Percentiles rank a stretch among this genome's conserved stretches.
These are phyloP conservation scores for Gavia stellata DNA, from an alignment of 2,113 vertebrate species.

Conservation along the genomic window DNA sequence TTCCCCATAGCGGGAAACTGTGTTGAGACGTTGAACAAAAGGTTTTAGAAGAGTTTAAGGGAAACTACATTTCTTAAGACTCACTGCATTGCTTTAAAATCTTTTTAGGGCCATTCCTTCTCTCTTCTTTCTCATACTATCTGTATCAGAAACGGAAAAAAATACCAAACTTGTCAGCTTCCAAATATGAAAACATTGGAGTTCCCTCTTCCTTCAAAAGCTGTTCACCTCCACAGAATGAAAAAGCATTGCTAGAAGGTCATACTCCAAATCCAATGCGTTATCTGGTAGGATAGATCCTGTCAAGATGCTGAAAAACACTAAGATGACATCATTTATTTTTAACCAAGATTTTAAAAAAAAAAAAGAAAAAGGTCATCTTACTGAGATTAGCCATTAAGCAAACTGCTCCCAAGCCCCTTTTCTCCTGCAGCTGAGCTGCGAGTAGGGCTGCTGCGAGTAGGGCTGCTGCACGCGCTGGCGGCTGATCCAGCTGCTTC, in stretches of 20 bases:
- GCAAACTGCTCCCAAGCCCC: neutral
- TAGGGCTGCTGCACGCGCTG: fast-evolving
- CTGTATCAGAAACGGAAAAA: neutral
- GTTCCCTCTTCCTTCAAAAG: neutral
- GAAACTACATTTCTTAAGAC: neutral
- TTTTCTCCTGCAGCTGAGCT: neutral
- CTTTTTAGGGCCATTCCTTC: neutral
- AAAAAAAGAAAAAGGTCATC: neutral
- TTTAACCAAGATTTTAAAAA: neutral
- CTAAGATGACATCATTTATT: neutral
- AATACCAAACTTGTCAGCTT: neutral
- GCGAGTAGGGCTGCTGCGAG: neutral
- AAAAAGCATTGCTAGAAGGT: neutral
- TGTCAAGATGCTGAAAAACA: neutral
- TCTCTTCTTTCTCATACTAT: neutral
- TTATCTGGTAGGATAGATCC: neutral
- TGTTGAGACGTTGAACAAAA: neutral
- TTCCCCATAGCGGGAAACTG: neutral
- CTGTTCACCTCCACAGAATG: neutral
- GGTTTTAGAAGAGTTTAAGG: neutral
- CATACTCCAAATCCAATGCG: neutral
- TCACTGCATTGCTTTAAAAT: neutral
- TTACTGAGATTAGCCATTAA: neutral
- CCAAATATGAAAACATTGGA: neutral
- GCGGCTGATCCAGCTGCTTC: neutral